phyloP scores from a whole-genome alignment of 2,797 vertebrate species.

The Anguilla megastoma region DNA sequence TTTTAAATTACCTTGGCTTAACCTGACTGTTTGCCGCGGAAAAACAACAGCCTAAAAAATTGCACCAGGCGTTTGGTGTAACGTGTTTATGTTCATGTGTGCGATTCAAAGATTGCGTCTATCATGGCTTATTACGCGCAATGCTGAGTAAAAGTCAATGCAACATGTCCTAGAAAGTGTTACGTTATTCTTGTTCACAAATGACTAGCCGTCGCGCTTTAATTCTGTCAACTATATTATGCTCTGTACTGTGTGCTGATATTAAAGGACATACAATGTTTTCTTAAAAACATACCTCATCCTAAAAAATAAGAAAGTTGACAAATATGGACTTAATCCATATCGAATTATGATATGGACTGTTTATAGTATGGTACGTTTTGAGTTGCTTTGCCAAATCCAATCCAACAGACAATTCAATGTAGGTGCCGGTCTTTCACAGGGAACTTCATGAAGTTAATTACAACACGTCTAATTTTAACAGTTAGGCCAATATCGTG shows the following conservation, averaged over 20 bases:
- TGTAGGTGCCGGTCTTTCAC: too few species aligned
- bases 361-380: background rate
- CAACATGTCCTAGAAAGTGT: background rate
- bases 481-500: background rate
- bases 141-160: background rate
- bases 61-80: background rate
- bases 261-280: background rate
- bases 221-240: background rate
- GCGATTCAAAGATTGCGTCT: background rate
- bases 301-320: background rate
- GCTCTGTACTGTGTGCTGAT: background rate
- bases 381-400: background rate
- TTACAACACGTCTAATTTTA: background rate
- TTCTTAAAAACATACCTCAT: background rate
- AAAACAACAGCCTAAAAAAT: background rate
- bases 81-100: constrained; percentile 10
- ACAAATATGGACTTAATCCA: background rate
- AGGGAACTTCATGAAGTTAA: background rate
- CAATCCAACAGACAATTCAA: background rate
- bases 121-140: background rate
- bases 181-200: background rate
- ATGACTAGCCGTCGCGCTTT: background rate
- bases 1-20: constrained; percentile 20
- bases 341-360: background rate
- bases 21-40: background rate